These are phyloP conservation scores for Linepithema humile DNA, from an alignment of 1,140 invertebrate species.

Conservation along the genomic window DNA sequence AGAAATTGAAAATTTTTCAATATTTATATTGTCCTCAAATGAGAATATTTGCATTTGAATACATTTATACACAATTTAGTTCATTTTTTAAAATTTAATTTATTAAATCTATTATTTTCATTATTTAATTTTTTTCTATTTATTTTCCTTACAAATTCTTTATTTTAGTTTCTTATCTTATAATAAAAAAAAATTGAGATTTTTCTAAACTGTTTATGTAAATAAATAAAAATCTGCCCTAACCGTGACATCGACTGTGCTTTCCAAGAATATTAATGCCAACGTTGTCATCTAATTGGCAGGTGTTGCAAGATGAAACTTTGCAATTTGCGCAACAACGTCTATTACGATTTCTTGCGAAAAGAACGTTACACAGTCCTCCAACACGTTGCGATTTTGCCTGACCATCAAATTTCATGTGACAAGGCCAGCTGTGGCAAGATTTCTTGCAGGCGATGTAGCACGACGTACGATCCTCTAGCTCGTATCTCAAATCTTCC, in stretches of 20 bases:
- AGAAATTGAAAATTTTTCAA: neutral
- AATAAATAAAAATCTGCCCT: neutral
- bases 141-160: neutral
- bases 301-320: constrained; percentile 43
- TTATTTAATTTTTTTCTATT: neutral
- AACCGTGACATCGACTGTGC: constrained; percentile 36
- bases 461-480: constrained; percentile 41
- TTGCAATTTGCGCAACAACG: constrained; percentile 30
- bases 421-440: constrained; percentile 69
- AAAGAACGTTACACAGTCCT: constrained; percentile 72
- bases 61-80: neutral
- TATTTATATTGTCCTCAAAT: neutral
- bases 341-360: constrained; percentile 52
- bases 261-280: constrained; percentile 7
- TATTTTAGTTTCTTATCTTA: neutral
- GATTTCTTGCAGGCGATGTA: constrained; percentile 30
- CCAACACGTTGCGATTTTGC: constrained; percentile 21
- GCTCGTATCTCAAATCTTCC: constrained; percentile 59
- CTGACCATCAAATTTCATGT: neutral
- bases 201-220: neutral
- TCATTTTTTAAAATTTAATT: too few relatives aligned
- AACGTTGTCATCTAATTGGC: neutral
- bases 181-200: neutral
- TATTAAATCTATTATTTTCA: neutral
- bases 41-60: neutral